Percentiles rank a stretch among this genome's conserved stretches.
phyloP scores from a whole-genome alignment of 2,797 vertebrate genomes.

The Notolabrus celidotus region DNA sequence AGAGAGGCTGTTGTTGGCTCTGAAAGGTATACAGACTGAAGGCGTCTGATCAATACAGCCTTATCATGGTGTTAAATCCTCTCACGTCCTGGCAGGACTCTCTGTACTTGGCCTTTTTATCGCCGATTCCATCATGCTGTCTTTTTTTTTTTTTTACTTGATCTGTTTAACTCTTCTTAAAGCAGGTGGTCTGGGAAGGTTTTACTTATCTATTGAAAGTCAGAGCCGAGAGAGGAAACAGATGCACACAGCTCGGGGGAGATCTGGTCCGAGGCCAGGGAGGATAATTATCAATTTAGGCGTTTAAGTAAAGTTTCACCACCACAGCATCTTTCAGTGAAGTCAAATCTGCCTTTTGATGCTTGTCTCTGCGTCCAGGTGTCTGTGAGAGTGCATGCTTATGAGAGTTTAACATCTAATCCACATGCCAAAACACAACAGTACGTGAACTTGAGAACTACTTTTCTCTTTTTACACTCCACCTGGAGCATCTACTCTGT shows the following conservation, averaged over 20 bases:
- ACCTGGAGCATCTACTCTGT: slow-evolving; percentile 41
- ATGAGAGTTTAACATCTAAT: slow-evolving; percentile 46
- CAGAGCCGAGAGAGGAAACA: slow-evolving; percentile 39
- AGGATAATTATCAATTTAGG: slow-evolving; percentile 54
- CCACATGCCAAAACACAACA: slow-evolving; percentile 50
- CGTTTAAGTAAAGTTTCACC: slow-evolving; percentile 36
- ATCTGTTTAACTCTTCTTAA: slow-evolving; percentile 38
- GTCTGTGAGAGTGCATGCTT: slow-evolving; percentile 31
- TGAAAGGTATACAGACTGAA: slow-evolving; percentile 60
- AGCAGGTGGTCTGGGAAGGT: slow-evolving; percentile 14
- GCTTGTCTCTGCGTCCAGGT: slow-evolving; percentile 25
- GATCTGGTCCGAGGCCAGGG: slow-evolving; percentile 51
- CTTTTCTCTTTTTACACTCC: slow-evolving; percentile 36
- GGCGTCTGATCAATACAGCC: slow-evolving; percentile 66
- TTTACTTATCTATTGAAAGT: slow-evolving; percentile 36
- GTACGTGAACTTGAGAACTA: slow-evolving; percentile 42
- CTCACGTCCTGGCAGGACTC: slow-evolving; percentile 51
- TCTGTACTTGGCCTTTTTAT: slow-evolving; percentile 54
- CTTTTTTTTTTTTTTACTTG: slow-evolving; percentile 21
- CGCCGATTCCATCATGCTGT: slow-evolving; percentile 44
- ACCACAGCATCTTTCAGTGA: slow-evolving; percentile 10
- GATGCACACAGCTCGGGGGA: slow-evolving; percentile 43
- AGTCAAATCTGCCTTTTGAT: slow-evolving; percentile 18
- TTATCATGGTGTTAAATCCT: slow-evolving; percentile 60
- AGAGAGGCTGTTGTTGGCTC: slow-evolving; percentile 55